phyloP scores from a whole-genome alignment of 2,888 invertebrate species.

The Dolomedes plantarius region DNA sequence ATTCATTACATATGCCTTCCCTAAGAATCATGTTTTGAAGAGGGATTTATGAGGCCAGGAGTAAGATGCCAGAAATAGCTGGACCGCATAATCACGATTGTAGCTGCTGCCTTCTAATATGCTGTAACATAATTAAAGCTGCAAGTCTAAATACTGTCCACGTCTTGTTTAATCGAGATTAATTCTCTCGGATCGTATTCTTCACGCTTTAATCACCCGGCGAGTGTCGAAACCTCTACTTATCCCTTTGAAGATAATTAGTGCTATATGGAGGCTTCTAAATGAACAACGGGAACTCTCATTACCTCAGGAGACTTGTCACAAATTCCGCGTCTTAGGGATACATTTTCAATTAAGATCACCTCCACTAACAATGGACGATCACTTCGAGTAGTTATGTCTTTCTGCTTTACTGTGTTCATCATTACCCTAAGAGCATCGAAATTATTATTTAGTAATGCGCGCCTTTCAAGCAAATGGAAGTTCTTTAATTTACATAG shows the following conservation, averaged over 20 bases:
- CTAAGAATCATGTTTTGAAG: too few species aligned
- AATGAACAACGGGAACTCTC: conserved; percentile 63
- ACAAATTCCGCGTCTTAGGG: conserved; percentile 37
- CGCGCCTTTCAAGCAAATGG: not conserved
- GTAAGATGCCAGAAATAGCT: conserved; percentile 7
- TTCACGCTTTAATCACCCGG: conserved; percentile 66
- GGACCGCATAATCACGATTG: conserved; percentile 51
- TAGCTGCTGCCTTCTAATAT: conserved; percentile 44
- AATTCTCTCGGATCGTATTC: conserved; percentile 62
- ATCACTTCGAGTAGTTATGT: conserved; percentile 31
- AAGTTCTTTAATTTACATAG: too few species aligned
- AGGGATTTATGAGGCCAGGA: not conserved
- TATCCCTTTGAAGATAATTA: conserved; percentile 71
- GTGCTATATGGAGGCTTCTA: conserved; percentile 55
- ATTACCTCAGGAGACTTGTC: conserved; percentile 64
- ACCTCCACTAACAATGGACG: conserved; percentile 45
- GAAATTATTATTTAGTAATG: not conserved
- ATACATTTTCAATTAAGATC: conserved; percentile 70
- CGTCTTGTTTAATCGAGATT: conserved; percentile 70
- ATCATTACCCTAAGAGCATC: conserved; percentile 18
- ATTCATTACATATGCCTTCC: too few species aligned
- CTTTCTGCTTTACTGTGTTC: conserved; percentile 17
- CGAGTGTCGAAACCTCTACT: conserved; percentile 69
- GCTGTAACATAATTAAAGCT: conserved; percentile 58
- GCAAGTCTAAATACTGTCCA: conserved; percentile 56